Evolutionary conservation across 2,113 vertebrate species (phyloP), one percentile per base, ranked within the genome.

Genomic region (Rynchops niger): DNA sequence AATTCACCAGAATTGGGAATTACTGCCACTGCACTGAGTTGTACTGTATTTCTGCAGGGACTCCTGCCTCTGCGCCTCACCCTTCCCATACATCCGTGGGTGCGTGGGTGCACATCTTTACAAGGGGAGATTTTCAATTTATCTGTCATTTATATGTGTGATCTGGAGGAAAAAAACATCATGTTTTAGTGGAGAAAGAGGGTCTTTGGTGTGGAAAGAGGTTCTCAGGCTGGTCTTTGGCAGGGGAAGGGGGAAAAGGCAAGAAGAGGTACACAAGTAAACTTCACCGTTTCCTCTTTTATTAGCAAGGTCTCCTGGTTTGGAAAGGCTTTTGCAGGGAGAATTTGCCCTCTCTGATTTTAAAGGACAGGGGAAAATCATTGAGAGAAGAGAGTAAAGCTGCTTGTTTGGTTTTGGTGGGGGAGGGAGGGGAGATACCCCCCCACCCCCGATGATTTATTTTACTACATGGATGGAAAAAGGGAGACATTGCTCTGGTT

Each of bases 11-110:
- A 29, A 43, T 0, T 53, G 30, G 52, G 43, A 77, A 29, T 63
- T 55, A 38, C 6, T 56, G 47, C 14, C 25, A 26, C 10, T 19
- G 69, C 30, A 6, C 34, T 27, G 42, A 55, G 45, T 26, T 15
- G 25, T 42, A 32, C 9, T 45, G 1, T 19, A 18, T 78, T 53
- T 43, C 34, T 69, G 16, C 65, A 66, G 56, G 61, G 72, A 65
- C 32, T 83, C 4, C 69, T 71, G 13, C n/a, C 38, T 63, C 26
- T 42, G 47, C 78, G 45, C 55, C 74, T 95, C 76, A 59, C n/a
- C 27, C 29, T 62, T 58, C 55, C 40, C 1, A 0, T 56, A 17
- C n/a, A 1, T 59, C 53, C 1, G 1, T 29, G 34, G 0, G 1
- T 36, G 9, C 32, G 20, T 47, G 63, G 4, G 40, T 67, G 45